Conservation (phyloP, 1,140 invertebrate species). For the Aplysia californica region DNA sequence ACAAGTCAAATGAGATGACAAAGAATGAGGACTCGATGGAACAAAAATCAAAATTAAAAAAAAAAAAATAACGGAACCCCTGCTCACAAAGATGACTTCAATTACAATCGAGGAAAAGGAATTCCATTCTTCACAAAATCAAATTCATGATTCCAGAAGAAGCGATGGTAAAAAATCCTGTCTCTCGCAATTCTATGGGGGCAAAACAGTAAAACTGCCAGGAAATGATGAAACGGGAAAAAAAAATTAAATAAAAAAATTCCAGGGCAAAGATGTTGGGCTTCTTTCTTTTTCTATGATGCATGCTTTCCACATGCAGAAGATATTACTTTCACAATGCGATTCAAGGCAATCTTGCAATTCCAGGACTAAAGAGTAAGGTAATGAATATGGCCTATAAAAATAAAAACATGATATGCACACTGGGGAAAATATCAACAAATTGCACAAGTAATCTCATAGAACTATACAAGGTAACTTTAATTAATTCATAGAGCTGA, state of each 20-base stretch:
- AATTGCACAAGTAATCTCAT: neutral
- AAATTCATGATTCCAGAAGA: too few relatives aligned
- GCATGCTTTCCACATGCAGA: neutral
- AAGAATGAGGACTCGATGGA: too few relatives aligned
- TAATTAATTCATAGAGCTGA: neutral
- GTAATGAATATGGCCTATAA: neutral
- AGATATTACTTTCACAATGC: neutral
- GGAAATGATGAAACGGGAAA: neutral
- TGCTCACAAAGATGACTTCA: too few relatives aligned
- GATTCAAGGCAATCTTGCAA: neutral
- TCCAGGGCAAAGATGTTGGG: neutral
- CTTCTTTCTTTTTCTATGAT: neutral
- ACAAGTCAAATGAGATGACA: too few relatives aligned
- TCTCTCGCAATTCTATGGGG: too few relatives aligned
- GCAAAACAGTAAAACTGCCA: too few relatives aligned
- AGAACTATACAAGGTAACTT: neutral
- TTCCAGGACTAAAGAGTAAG: neutral
- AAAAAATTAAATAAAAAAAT: neutral
- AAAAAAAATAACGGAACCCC: too few relatives aligned
- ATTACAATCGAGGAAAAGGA: too few relatives aligned
- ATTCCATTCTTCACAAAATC: too few relatives aligned
- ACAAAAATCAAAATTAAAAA: too few relatives aligned
- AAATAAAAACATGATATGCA: constrained; percentile 14
- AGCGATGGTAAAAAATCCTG: too few relatives aligned
- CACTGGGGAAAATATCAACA: neutral